Percentiles rank a stretch among this genome's conserved stretches.
Conservation (phyloP, 2,888 invertebrate species). For the Leptothorax acervorum region DNA sequence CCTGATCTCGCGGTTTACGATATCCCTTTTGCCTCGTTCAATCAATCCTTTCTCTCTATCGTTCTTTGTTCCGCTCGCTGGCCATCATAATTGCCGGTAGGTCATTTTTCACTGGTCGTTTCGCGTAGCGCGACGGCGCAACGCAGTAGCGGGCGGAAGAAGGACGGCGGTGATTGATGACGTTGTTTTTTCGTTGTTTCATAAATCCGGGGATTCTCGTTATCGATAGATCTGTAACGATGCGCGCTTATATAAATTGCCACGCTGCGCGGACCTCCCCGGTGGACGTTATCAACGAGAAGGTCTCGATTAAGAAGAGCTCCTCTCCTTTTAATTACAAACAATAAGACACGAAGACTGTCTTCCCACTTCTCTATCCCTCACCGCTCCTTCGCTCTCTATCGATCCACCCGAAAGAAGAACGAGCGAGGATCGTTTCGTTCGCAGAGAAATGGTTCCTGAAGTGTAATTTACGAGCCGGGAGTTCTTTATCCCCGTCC, state of each 20-base stretch:
- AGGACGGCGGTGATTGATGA: constrained; percentile 75
- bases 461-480: constrained; percentile 64
- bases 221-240: constrained; percentile 75
- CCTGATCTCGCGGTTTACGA: constrained; percentile 29
- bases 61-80: constrained; percentile 57
- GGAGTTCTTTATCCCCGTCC: constrained; percentile 62
- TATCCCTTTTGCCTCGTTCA: constrained; percentile 44
- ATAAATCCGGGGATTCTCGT: constrained; percentile 75
- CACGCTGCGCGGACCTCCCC: constrained; percentile 35
- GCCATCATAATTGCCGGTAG: constrained; percentile 79
- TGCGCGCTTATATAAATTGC: constrained; percentile 46
- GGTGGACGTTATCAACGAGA: constrained; percentile 54
- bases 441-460: constrained; percentile 53
- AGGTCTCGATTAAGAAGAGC: constrained; percentile 60
- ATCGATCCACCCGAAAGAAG: constrained; percentile 30
- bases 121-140: constrained; percentile 59
- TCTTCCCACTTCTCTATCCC: constrained; percentile 9
- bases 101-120: constrained; percentile 80
- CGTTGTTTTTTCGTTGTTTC: constrained; percentile 72
- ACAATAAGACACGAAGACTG: constrained; percentile 48
- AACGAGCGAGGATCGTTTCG: constrained; percentile 42
- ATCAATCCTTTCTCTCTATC: constrained; percentile 62
- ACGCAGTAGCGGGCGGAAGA: constrained; percentile 56
- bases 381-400: neutral
- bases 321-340: constrained; percentile 63